A percentile compares a stretch with the other conserved stretches of the same genome.
phyloP scores from a whole-genome alignment of 2,113 vertebrate genomes.

The Myiagra hebetior region DNA sequence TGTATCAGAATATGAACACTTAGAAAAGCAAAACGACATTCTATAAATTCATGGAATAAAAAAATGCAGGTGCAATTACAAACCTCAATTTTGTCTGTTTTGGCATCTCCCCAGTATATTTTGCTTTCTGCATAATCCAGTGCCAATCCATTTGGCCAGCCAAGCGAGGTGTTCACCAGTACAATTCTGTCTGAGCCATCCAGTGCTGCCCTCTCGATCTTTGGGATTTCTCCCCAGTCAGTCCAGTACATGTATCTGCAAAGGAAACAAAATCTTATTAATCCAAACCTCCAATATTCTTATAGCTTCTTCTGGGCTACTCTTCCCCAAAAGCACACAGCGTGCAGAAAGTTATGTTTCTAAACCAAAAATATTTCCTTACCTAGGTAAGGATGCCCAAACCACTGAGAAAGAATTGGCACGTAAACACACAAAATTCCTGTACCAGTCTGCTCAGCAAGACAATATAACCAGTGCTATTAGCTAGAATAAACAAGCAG shows the following conservation, averaged over 20 bases:
- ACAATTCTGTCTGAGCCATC: constrained; percentile 90
- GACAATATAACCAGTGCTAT: background rate
- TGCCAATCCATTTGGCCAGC: constrained; percentile 96
- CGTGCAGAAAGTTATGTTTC: background rate
- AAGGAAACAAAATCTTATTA: background rate
- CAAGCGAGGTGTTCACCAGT: constrained; percentile 93
- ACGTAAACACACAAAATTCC: background rate
- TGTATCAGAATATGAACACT: background rate
- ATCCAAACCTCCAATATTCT: background rate
- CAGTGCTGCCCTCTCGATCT: constrained; percentile 92
- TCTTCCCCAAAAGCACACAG: background rate
- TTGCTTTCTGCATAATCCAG: constrained; percentile 88
- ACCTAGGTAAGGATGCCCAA: background rate
- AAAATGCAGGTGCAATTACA: constrained; percentile 44
- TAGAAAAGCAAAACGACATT: background rate
- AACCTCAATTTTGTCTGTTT: constrained; percentile 92
- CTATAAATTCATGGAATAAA: background rate
- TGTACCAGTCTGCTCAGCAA: background rate
- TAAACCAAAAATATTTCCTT: background rate
- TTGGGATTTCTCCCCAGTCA: constrained; percentile 95
- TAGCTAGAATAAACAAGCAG: background rate
- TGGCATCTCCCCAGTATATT: constrained; percentile 98
- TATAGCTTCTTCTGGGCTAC: background rate
- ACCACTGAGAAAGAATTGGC: background rate
- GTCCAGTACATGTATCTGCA: constrained; percentile 98